These are phyloP conservation scores for Mus pahari DNA, from an alignment of 2,113 vertebrate genomes.

Conservation along the genomic window DNA sequence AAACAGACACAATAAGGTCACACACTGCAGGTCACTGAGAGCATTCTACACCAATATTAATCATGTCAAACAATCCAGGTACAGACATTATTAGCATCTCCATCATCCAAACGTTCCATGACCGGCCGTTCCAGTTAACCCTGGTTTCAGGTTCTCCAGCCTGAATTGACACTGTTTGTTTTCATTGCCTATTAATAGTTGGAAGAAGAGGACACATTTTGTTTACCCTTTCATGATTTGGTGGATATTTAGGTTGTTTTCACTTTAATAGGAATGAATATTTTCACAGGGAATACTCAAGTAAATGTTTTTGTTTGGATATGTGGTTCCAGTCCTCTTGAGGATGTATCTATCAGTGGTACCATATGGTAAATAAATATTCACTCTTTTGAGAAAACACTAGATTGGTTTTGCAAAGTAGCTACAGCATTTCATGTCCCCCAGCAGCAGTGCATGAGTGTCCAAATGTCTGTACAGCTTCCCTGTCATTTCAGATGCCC, in stretches of 20 bases:
- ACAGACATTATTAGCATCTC: background rate
- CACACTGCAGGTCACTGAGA: background rate
- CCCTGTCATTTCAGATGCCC: background rate
- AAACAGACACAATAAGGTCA: background rate
- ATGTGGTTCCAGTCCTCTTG: constrained; percentile 11
- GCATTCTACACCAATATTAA: background rate
- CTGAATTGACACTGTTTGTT: background rate
- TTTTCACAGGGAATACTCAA: background rate
- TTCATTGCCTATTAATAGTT: background rate
- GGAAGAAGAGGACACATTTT: background rate
- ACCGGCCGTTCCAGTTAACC: background rate
- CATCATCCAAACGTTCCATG: background rate
- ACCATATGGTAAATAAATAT: background rate
- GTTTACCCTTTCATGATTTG: background rate
- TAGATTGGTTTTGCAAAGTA: constrained; percentile 5
- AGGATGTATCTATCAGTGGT: background rate
- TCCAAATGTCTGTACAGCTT: background rate
- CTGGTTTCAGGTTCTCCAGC: background rate
- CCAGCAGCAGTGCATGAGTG: background rate
- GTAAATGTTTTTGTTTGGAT: background rate
- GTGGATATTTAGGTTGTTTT: background rate
- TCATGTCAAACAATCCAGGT: background rate
- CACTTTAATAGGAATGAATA: background rate
- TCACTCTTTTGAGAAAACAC: background rate
- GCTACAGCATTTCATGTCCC: background rate